Percentiles rank a stretch among this genome's conserved stretches.
Evolutionary conservation across 2,797 vertebrate genomes (phyloP).

Genomic region (Saxicola maurus): DNA sequence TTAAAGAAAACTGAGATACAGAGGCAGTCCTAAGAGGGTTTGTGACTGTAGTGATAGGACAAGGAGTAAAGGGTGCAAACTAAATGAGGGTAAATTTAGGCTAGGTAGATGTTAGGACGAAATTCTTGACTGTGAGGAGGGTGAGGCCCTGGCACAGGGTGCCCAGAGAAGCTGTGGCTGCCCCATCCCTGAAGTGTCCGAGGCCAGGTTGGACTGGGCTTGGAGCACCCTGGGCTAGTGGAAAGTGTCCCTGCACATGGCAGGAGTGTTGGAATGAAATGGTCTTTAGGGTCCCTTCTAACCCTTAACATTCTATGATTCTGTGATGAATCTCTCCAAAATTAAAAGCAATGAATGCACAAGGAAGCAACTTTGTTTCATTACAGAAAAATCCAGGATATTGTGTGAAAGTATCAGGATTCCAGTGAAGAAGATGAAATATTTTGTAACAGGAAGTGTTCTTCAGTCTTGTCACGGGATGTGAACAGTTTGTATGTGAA

Average conservation of each 20-base stretch:
- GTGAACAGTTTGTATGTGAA: neutral
- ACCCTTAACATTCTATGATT: neutral
- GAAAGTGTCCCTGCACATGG: neutral
- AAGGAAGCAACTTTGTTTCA: neutral
- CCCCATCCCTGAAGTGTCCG: neutral
- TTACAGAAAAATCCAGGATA: neutral
- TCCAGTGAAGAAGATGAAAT: neutral
- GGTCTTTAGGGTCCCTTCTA: neutral
- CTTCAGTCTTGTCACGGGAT: neutral
- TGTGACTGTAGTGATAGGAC: neutral
- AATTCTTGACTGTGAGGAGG: neutral
- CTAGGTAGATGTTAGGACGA: neutral
- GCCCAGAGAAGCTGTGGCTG: neutral
- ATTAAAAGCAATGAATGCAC: neutral
- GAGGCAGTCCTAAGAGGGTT: neutral
- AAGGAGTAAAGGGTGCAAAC: neutral
- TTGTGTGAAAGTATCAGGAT: neutral
- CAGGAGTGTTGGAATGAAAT: neutral
- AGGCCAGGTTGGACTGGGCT: rapidly evolving
- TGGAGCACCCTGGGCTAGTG: rapidly evolving
- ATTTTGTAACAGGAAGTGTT: neutral
- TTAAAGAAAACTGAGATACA: neutral
- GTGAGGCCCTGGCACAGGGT: rapidly evolving
- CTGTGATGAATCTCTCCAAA: neutral
- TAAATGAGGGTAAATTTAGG: neutral